Conservation (phyloP, 2,888 invertebrate genomes). For the Hirtodrosophila confusa region DNA sequence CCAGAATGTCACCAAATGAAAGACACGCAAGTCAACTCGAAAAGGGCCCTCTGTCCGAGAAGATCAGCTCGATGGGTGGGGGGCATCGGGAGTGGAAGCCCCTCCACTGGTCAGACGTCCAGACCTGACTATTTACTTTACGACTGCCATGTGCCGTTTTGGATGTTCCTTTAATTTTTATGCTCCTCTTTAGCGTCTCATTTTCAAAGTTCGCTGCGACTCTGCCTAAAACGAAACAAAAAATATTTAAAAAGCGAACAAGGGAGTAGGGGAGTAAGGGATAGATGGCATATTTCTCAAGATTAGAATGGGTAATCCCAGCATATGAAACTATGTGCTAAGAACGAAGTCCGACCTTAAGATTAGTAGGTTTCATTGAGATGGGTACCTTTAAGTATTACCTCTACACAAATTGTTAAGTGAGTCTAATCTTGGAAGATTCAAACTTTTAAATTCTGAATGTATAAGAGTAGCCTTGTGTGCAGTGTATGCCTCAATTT, state of each 20-base stretch:
- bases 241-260: constrained; percentile 8
- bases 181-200: constrained; percentile 58
- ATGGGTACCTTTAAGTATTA: too few species aligned
- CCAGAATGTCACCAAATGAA: constrained; percentile 73
- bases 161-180: constrained; percentile 62
- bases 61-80: constrained; percentile 3
- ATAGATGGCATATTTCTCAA: too few species aligned
- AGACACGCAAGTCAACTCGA: constrained; percentile 55
- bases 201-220: constrained; percentile 57
- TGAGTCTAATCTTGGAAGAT: too few species aligned
- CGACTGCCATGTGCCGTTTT: constrained; percentile 60
- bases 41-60: constrained; percentile 18
- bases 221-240: background rate
- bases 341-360: too few species aligned
- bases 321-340: too few species aligned
- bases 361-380: too few species aligned
- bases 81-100: background rate
- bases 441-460: too few species aligned
- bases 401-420: too few species aligned
- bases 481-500: too few species aligned
- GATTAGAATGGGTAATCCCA: too few species aligned
- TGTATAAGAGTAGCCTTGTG: too few species aligned
- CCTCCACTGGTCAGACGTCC: constrained; percentile 11
- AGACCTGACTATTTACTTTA: constrained; percentile 69
- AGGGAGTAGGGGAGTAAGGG: background rate